A percentile compares a stretch with the other conserved stretches of the same genome.
Conservation (phyloP, 2,888 invertebrate species). For the Spodoptera exigua region DNA sequence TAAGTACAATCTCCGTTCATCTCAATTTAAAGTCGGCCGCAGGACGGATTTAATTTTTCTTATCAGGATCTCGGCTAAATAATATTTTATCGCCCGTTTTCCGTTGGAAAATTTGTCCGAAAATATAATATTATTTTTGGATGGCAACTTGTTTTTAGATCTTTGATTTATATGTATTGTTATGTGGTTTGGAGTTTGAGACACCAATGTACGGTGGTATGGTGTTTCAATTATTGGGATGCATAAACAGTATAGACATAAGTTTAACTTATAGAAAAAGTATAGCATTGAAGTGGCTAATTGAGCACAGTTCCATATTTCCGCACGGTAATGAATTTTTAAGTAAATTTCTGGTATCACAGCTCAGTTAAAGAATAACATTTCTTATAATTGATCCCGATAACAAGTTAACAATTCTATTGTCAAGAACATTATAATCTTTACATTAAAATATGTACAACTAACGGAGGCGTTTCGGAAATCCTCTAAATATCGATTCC, state of each 20-base stretch:
- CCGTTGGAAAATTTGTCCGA: slow-evolving; percentile 40
- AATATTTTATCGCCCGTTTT: slow-evolving; percentile 65
- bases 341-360: too few species aligned
- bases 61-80: slow-evolving; percentile 62
- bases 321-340: too few species aligned
- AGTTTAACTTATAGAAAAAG: too few species aligned
- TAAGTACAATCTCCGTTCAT: slow-evolving; percentile 44
- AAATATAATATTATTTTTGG: slow-evolving; percentile 35
- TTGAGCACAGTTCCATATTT: too few species aligned
- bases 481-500: slow-evolving; percentile 56
- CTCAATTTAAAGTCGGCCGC: slow-evolving; percentile 41
- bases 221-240: too few species aligned
- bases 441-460: slow-evolving; percentile 41
- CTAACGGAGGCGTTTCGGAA: slow-evolving; percentile 40
- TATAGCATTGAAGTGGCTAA: too few species aligned
- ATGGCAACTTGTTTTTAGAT: slow-evolving; percentile 7
- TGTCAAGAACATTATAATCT: slow-evolving; percentile 28
- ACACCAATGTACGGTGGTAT: too few species aligned
- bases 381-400: neutral
- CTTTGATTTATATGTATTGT: neutral
- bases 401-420: slow-evolving; percentile 1
- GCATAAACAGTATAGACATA: too few species aligned
- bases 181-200: neutral
- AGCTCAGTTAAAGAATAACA: neutral
- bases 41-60: slow-evolving; percentile 63